A percentile compares a stretch with the other conserved stretches of the same genome.
These are phyloP conservation scores for Ranitomeya imitator DNA, from an alignment of 2,113 vertebrate species.

Conservation along the genomic window DNA sequence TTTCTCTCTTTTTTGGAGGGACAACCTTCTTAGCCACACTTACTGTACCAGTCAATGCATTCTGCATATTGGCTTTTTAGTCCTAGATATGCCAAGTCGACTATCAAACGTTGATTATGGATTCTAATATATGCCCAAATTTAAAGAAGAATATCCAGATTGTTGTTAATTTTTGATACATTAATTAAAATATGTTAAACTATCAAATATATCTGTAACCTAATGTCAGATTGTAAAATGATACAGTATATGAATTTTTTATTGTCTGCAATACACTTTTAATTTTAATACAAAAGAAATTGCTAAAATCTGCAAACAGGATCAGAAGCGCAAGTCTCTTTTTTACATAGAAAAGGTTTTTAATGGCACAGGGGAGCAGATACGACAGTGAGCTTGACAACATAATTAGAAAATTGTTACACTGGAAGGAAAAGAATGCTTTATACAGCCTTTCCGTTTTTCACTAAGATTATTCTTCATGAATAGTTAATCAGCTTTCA, in stretches of 20 bases:
- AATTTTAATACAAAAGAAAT: slow-evolving; percentile 75
- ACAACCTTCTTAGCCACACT: too few species aligned
- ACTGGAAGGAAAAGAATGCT: slow-evolving; percentile 75
- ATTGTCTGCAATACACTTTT: slow-evolving; percentile 73
- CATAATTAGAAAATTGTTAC: slow-evolving; percentile 83
- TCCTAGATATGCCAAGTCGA: too few species aligned
- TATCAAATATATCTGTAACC: background rate
- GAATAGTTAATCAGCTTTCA: slow-evolving; percentile 82
- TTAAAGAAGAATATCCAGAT: too few species aligned
- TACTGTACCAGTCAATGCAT: too few species aligned
- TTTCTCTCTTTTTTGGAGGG: too few species aligned
- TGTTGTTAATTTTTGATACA: background rate
- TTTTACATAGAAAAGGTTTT: slow-evolving; percentile 76
- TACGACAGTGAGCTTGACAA: slow-evolving; percentile 76
- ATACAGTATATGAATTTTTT: slow-evolving; percentile 61
- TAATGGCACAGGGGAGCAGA: slow-evolving; percentile 73
- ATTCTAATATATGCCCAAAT: too few species aligned
- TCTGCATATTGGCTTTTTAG: too few species aligned
- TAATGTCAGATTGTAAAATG: background rate
- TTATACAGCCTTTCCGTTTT: slow-evolving; percentile 72
- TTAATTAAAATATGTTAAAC: background rate
- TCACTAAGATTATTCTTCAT: slow-evolving; percentile 78
- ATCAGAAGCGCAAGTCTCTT: slow-evolving; percentile 73
- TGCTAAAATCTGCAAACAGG: slow-evolving; percentile 75
- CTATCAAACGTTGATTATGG: too few species aligned